Evolutionary conservation across 1,140 invertebrate genomes (phyloP).

Genomic region (Cyclina sinensis): DNA sequence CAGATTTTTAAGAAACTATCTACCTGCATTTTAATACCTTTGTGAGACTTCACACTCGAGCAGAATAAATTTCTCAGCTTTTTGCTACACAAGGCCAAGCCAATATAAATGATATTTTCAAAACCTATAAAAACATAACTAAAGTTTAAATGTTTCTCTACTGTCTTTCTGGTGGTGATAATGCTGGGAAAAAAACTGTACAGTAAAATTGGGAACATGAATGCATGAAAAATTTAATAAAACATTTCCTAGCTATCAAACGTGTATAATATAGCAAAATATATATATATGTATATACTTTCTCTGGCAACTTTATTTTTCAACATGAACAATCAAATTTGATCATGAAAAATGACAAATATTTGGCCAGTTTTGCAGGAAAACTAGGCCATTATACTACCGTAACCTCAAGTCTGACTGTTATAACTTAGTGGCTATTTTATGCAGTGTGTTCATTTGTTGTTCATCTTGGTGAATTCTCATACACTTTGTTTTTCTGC

Average conservation of each 20-base stretch:
- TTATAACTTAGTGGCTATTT: no score
- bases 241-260: slow-evolving; percentile 43
- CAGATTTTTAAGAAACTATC: no score
- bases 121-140: no score
- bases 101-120: neutral
- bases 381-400: neutral
- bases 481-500: neutral
- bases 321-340: slow-evolving; percentile 15
- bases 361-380: neutral
- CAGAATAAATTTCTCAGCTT: neutral
- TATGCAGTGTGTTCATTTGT: no score
- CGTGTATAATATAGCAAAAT: slow-evolving; percentile 14
- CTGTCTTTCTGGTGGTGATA: no score
- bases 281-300: slow-evolving; percentile 22
- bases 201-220: neutral
- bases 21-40: no score
- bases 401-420: no score
- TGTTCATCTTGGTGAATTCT: no score
- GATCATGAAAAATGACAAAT: neutral
- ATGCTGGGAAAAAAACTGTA: neutral
- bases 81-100: neutral
- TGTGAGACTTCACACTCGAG: neutral
- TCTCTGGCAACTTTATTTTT: slow-evolving; percentile 7
- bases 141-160: no score
- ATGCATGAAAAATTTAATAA: slow-evolving; percentile 40